phyloP scores from a whole-genome alignment of 53 echinoderm and acorn worm genomes.

The Astropecten irregularis region DNA sequence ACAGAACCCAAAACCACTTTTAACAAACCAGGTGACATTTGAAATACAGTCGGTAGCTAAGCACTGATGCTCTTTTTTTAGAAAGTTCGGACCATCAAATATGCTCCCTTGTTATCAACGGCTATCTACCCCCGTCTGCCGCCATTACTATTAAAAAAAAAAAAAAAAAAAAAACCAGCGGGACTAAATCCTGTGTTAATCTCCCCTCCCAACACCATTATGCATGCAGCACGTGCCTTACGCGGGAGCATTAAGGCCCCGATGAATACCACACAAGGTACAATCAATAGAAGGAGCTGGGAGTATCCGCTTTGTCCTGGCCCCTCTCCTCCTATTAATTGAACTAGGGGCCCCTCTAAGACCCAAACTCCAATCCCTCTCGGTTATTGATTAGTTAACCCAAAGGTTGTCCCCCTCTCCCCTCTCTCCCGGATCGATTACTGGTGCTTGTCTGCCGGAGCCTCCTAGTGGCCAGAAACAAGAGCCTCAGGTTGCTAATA shows the following conservation, averaged over 20 bases:
- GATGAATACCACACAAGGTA: constrained; percentile 8
- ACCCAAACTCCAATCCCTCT: no score
- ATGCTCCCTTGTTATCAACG: constrained; percentile 25
- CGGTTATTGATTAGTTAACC: constrained; percentile 2
- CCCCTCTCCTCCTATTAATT: constrained; percentile 10
- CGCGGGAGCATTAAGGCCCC: constrained; percentile 42
- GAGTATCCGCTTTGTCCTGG: constrained; percentile 4
- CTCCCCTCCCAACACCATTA: constrained; percentile 11
- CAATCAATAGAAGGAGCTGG: constrained; percentile 7
- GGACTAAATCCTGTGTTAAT: constrained; percentile 2
- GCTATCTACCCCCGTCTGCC: constrained; percentile 12
- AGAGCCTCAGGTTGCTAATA: no score
- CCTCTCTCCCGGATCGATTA: no score
- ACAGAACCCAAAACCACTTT: no score
- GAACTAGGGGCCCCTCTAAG: no score
- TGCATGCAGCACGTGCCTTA: constrained; percentile 59
- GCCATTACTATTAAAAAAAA: constrained; percentile 3
- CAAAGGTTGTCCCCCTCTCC: neutral
- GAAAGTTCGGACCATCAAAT: neutral
- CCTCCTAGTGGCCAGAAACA: no score
- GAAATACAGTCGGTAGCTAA: no score
- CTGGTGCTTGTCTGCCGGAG: no score
- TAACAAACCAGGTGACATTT: no score
- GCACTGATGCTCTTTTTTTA: no score
- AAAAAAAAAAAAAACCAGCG: no score